These are phyloP conservation scores for Echeneis naucrates DNA, from an alignment of 2,797 vertebrate genomes.

Conservation along the genomic window DNA sequence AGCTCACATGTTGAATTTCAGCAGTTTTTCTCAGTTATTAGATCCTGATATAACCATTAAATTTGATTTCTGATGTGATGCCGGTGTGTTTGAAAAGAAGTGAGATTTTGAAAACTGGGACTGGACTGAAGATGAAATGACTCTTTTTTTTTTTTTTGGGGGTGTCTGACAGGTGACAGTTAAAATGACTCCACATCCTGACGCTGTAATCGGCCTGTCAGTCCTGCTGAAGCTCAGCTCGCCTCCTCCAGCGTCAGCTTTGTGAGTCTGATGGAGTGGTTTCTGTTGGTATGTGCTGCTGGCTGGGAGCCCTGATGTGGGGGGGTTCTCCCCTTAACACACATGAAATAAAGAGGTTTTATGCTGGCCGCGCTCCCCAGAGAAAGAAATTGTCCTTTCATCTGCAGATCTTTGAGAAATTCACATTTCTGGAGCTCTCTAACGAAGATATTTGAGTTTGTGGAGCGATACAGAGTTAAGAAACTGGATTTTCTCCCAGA, in stretches of 20 bases:
- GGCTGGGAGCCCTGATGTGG: conserved; percentile 38
- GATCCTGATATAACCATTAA: background rate
- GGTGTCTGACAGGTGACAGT: conserved; percentile 45
- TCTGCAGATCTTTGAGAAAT: background rate
- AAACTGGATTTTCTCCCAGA: background rate
- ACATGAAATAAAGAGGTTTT: conserved; percentile 34
- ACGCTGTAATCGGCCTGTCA: conserved; percentile 56
- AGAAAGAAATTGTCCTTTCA: conserved; percentile 10
- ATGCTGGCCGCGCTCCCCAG: accelerated
- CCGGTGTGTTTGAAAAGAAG: background rate
- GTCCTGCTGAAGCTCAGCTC: background rate
- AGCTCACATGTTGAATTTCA: too few relatives aligned
- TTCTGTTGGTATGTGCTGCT: conserved; percentile 73
- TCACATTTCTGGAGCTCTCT: background rate
- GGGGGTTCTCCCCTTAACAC: conserved; percentile 5
- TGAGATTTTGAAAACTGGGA: background rate
- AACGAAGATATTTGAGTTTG: background rate
- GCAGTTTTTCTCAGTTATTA: background rate
- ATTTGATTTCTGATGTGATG: background rate
- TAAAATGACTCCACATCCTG: conserved; percentile 44
- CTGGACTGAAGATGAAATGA: background rate
- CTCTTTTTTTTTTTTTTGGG: background rate
- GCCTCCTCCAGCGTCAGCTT: conserved; percentile 50
- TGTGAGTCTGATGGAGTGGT: conserved; percentile 57
- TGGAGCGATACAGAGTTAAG: conserved; percentile 4